Base-by-base conservation (phyloP, 2,888 invertebrate genomes). In the Sphaerophoria rueppellii region DNA sequence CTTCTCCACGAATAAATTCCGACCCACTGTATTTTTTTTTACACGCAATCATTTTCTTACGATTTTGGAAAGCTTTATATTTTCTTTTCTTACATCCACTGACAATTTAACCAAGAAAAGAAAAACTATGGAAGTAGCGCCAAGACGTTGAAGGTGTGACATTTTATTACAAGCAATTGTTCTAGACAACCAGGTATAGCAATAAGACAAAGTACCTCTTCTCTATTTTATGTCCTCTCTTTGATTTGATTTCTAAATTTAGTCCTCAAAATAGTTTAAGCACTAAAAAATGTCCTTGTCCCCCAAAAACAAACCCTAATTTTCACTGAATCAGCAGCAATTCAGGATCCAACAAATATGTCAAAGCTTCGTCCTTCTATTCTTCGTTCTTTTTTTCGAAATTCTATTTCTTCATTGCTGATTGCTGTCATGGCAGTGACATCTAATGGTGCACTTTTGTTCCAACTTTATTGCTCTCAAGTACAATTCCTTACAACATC, bases 391-490 rank as follows among this genome's bases (percentile, higher is more conserved):
- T 24, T 24, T 14, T n/a, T 35, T 43, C 43, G 11, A 6, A 65
- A 65, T 65, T 14, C 50, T 50, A 65, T 65, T 35, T 35, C 46
- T 14, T 65, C 9, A 4, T 43, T 11, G 9, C 9, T 9, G 40
- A 43, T 43, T 11, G 43, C 24, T 55, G 6, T 24, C 14, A 34
- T 24, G 40, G 35, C 63, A 52, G 7, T 40, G 34, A 67, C 40
- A 67, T 43, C 67, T 67, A 50, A 67, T 67, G 67, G 67, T 67
- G 67, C 67, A 67, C 40, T 67, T 67, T 46, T 43, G 5, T 14
- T 6, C 61, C 7, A n/a, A 60, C 54, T 50, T 37, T 43, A 63
- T 55, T 48, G 60, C 61, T 40, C 52, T 32, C 14, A 58, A 35
- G n/a, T 37, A 50, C 40, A 55, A 74, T 55, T 46, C 24, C 34